These are phyloP conservation scores for Leptopilina clavipes DNA, from an alignment of 1,140 invertebrate species.

Conservation along the genomic window DNA sequence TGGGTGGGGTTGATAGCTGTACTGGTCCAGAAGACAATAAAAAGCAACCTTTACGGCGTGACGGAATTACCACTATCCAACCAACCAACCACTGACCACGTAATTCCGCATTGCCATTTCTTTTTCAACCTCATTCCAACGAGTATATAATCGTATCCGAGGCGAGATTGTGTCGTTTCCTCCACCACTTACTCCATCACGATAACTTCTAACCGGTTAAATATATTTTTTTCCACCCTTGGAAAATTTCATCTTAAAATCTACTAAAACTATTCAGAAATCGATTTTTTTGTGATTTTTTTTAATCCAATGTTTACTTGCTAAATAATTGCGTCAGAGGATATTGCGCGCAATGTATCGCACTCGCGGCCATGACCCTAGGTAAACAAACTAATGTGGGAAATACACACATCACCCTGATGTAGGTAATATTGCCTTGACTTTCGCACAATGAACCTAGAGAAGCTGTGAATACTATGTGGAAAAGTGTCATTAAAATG, in stretches of 20 bases:
- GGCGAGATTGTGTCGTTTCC: conserved; percentile 51
- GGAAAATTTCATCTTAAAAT: no score
- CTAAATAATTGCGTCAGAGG: no score
- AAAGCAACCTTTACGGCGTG: conserved; percentile 66
- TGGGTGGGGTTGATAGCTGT: conserved; percentile 44
- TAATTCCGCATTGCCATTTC: conserved; percentile 34
- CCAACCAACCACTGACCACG: conserved; percentile 51
- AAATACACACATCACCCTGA: conserved; percentile 66
- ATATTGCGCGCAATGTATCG: conserved; percentile 69
- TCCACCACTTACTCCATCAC: conserved; percentile 16
- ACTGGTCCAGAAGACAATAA: conserved; percentile 55
- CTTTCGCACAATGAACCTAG: neutral
- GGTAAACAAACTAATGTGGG: conserved; percentile 70
- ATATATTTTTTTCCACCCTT: neutral
- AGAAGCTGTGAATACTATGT: neutral
- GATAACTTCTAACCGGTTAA: conserved; percentile 11
- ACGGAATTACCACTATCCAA: conserved; percentile 64
- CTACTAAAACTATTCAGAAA: no score
- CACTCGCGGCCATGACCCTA: conserved; percentile 57
- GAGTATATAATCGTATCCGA: conserved; percentile 57
- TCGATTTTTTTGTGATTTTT: no score
- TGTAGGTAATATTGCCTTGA: conserved; percentile 57
- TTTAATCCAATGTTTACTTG: no score
- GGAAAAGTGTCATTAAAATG: neutral
- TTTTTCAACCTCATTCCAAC: conserved; percentile 48